These are phyloP conservation scores for Brachionichthys hirsutus DNA, from an alignment of 2,113 vertebrate genomes.

Conservation along the genomic window DNA sequence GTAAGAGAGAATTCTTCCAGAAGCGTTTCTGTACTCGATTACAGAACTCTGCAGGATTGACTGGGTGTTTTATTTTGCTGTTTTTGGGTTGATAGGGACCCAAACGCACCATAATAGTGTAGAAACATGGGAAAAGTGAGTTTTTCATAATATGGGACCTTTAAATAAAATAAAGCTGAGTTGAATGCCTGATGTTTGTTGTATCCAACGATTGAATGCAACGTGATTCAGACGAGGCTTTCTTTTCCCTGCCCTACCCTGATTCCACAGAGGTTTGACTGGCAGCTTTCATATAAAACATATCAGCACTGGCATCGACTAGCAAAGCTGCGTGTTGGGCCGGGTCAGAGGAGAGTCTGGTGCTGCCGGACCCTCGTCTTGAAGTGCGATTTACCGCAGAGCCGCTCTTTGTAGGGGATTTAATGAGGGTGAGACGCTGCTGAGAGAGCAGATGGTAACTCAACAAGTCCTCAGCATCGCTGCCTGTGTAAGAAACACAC, in stretches of 20 bases:
- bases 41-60: too few relatives aligned
- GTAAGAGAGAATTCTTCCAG: too few relatives aligned
- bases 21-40: too few relatives aligned
- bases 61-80: too few relatives aligned
- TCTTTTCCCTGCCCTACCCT: neutral
- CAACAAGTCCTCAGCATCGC: slow-evolving; percentile 36
- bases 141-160: too few relatives aligned
- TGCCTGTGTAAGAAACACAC: slow-evolving; percentile 21
- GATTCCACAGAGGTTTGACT: slow-evolving; percentile 42
- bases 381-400: slow-evolving; percentile 51
- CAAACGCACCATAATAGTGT: too few relatives aligned
- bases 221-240: slow-evolving; percentile 38
- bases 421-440: slow-evolving; percentile 27
- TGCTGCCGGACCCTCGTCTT: slow-evolving; percentile 51
- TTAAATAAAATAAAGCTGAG: too few relatives aligned
- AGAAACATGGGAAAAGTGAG: too few relatives aligned
- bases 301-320: slow-evolving; percentile 42
- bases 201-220: too few relatives aligned
- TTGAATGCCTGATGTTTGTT: neutral
- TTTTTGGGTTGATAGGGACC: too few relatives aligned
- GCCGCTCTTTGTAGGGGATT: slow-evolving; percentile 46
- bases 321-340: slow-evolving; percentile 15
- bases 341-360: slow-evolving; percentile 22
- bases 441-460: slow-evolving; percentile 28
- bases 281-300: slow-evolving; percentile 51